A percentile compares a stretch with the other conserved stretches of the same genome.
phyloP scores from a whole-genome alignment of 2,797 vertebrate genomes.

The Pyrocephalus nanus region DNA sequence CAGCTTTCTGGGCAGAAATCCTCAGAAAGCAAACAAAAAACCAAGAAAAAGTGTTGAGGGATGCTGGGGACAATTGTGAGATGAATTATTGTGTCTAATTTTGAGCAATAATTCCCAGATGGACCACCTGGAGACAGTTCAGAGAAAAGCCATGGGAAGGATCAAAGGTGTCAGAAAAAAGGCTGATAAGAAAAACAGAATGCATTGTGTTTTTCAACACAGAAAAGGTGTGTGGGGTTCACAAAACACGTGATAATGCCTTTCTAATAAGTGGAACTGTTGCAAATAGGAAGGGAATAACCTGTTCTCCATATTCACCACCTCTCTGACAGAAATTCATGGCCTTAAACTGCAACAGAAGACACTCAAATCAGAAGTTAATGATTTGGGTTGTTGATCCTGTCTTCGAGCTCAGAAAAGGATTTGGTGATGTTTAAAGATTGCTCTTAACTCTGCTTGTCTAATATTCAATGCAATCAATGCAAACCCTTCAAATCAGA shows the following conservation, averaged over 20 bases:
- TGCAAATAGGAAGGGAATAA: background rate
- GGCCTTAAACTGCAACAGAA: background rate
- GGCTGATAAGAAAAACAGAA: background rate
- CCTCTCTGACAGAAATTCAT: background rate
- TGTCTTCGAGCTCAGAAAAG: background rate
- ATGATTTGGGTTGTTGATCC: slow-evolving; percentile 5
- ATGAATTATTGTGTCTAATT: background rate
- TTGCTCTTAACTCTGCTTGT: background rate
- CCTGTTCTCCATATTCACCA: background rate
- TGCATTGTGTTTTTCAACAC: background rate
- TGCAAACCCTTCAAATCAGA: background rate
- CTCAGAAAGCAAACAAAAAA: background rate
- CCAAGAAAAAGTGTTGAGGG: background rate
- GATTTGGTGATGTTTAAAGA: slow-evolving; percentile 15
- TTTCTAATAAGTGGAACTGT: background rate
- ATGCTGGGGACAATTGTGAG: background rate
- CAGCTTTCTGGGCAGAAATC: background rate
- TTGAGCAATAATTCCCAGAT: background rate
- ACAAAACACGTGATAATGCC: background rate
- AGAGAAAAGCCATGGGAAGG: background rate
- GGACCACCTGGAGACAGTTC: background rate
- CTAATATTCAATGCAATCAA: slow-evolving; percentile 9
- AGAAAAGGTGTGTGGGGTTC: background rate
- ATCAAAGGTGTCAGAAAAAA: background rate
- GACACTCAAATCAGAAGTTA: background rate